Evolutionary conservation across 2,888 invertebrate species (phyloP).

Genomic region (Elmis aenea): DNA sequence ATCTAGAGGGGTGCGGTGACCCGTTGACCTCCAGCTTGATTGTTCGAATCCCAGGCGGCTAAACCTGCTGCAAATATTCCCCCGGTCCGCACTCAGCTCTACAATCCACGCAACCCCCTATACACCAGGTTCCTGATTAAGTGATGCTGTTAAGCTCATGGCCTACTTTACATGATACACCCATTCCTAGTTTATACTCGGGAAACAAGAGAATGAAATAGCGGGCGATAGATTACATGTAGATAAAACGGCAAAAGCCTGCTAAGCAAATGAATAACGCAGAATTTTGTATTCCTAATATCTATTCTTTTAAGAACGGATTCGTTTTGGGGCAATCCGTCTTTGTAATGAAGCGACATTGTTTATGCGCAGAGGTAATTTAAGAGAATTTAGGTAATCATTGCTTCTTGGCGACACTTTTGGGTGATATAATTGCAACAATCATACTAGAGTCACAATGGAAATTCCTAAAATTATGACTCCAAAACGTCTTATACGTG

Average conservation of each 20-base stretch:
- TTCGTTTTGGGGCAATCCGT: too few species aligned
- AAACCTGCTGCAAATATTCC: slow-evolving; percentile 20
- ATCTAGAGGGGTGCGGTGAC: slow-evolving; percentile 18
- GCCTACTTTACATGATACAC: slow-evolving; percentile 34
- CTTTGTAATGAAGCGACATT: too few species aligned
- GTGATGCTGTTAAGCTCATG: slow-evolving; percentile 32
- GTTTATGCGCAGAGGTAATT: too few species aligned
- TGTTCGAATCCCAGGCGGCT: slow-evolving; percentile 17
- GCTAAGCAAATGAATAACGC: too few species aligned
- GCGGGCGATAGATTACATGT: slow-evolving; percentile 14
- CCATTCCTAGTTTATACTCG: slow-evolving; percentile 31
- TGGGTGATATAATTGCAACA: too few species aligned
- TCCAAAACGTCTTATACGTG: too few species aligned
- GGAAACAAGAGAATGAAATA: slow-evolving; percentile 23
- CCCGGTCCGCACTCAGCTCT: slow-evolving; percentile 15
- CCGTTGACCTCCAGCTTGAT: slow-evolving; percentile 20
- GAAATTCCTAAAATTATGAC: too few species aligned
- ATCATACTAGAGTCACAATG: too few species aligned
- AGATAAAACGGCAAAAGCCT: slow-evolving; percentile 10
- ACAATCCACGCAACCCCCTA: slow-evolving; percentile 13
- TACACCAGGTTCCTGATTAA: slow-evolving; percentile 28
- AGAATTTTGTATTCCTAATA: too few species aligned
- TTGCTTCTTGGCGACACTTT: too few species aligned
- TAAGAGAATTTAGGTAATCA: too few species aligned
- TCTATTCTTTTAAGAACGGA: too few species aligned